A percentile compares a stretch with the other conserved stretches of the same genome.
Conservation (phyloP, 2,797 vertebrate genomes). For the Karalla daura region DNA sequence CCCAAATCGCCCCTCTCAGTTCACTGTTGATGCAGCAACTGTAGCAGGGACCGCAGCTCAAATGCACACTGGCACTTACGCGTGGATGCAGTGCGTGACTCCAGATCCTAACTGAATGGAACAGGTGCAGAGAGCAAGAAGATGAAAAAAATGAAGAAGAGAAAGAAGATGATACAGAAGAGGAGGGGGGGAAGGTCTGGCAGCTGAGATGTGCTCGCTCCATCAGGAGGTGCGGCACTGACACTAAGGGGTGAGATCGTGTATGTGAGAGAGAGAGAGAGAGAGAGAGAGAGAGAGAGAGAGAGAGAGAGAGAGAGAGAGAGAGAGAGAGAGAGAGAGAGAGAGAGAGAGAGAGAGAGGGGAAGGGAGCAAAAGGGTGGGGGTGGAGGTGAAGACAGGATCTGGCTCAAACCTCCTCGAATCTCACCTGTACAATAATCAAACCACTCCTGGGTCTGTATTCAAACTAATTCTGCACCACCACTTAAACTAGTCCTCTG, state of each 20-base stretch:
- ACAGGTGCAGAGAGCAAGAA: background rate
- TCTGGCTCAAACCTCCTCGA: conserved; percentile 45
- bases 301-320: too few relatives aligned
- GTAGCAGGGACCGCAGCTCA: background rate
- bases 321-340: too few relatives aligned
- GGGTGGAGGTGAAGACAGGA: background rate
- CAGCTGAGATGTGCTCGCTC: conserved; percentile 40
- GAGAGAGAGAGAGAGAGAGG: too few relatives aligned
- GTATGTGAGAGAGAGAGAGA: too few relatives aligned
- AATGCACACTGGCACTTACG: conserved; percentile 38
- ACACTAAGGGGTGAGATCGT: background rate
- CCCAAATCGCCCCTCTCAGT: background rate
- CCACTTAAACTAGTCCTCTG: too few relatives aligned
- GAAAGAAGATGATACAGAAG: background rate
- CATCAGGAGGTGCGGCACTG: conserved; percentile 42
- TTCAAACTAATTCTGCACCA: too few relatives aligned
- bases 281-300: too few relatives aligned
- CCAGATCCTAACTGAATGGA: conserved; percentile 65
- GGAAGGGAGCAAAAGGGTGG: too few relatives aligned
- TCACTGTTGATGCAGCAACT: conserved; percentile 7
- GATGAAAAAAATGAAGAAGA: conserved; percentile 6
- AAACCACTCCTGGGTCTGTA: too few relatives aligned
- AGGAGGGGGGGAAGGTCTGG: conserved; percentile 1
- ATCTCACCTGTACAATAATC: too few relatives aligned
- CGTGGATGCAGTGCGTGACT: conserved; percentile 58